Evolutionary conservation across 2,888 invertebrate species (phyloP), one percentile per base, ranked within the genome.

Genomic region (Drosophila eohydei): DNA sequence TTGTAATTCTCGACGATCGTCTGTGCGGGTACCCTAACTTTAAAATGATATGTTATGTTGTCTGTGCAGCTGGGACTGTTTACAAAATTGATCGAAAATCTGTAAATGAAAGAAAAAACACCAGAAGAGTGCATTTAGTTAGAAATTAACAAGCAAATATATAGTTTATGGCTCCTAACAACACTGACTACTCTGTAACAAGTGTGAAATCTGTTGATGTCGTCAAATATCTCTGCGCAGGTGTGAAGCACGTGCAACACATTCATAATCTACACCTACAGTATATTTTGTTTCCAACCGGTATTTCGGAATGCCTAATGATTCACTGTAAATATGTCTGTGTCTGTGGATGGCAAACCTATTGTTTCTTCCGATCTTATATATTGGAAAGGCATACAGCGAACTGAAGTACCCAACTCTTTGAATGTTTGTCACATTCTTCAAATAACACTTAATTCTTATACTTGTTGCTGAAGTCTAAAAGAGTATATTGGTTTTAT

Each of bases 51-150:
- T 5, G 91, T 88, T 32, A 93, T 90, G 64, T 91, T 87, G 21
- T 89, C 81, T 36, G 89, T 83, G 71, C 90, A 86, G 46, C 34
- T 71, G 21, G 79, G 67, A 56, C 91, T 92, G 77, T 89, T 90
- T 4, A 87, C 91, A 71, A 93, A 93, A 58, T 93, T 93, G 30
- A 93, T 89, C 38, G 93, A 93, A 76, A 91, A 92, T 80, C 93
- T 93, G 77, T 44, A 48, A 60, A 3, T 38, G 52, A 38, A n/a
- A 32, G 0, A 41, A 8, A 9, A 9, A 55, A 34, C 9, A 26
- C 14, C 34, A 36, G 21, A 12, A 11, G 28, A 54, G 16, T 16
- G 2, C n/a, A 5, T 36, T 38, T 52, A 26, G 14, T 28, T 36
- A 38, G 12, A 12, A 50, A 50, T 50, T 50, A 50, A 50, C 50